A percentile compares a stretch with the other conserved stretches of the same genome.
These are phyloP conservation scores for Lycophotia porphyrea DNA, from an alignment of 2,888 invertebrate genomes.

Conservation along the genomic window DNA sequence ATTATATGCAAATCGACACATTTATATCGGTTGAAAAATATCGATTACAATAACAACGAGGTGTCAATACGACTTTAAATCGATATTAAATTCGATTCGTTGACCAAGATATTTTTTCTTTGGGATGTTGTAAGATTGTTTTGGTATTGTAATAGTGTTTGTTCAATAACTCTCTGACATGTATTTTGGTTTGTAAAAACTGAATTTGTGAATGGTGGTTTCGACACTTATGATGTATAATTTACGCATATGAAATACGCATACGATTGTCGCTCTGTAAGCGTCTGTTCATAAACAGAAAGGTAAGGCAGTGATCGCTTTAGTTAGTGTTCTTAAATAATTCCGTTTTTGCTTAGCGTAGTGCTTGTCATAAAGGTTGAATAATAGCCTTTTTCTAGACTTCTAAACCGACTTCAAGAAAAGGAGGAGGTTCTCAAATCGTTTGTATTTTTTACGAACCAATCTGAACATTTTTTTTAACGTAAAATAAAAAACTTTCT, in stretches of 20 bases:
- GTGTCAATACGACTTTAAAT: conserved; percentile 71
- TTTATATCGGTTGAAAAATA: conserved; percentile 58
- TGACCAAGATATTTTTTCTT: conserved; percentile 71
- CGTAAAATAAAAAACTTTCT: no score
- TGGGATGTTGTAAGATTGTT: conserved; percentile 51
- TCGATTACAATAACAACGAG: conserved; percentile 64
- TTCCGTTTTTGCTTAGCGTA: not conserved
- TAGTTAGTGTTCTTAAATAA: not conserved
- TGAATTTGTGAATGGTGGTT: conserved; percentile 50
- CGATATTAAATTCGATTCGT: conserved; percentile 57
- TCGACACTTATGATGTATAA: conserved; percentile 39
- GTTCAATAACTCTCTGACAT: conserved; percentile 59
- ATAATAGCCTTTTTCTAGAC: not conserved
- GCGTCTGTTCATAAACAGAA: not conserved
- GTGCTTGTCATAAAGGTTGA: not conserved
- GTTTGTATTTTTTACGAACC: no score
- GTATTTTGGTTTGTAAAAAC: conserved; percentile 48
- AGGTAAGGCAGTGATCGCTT: not conserved
- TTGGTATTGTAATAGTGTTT: conserved; percentile 68
- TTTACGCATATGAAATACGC: conserved; percentile 16
- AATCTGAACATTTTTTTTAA: no score
- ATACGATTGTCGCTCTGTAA: not conserved
- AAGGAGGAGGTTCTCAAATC: no score
- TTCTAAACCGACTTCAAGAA: no score
- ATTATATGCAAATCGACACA: conserved; percentile 70